Base-by-base conservation (phyloP, 2,113 vertebrate genomes). In the Hucho hucho region DNA sequence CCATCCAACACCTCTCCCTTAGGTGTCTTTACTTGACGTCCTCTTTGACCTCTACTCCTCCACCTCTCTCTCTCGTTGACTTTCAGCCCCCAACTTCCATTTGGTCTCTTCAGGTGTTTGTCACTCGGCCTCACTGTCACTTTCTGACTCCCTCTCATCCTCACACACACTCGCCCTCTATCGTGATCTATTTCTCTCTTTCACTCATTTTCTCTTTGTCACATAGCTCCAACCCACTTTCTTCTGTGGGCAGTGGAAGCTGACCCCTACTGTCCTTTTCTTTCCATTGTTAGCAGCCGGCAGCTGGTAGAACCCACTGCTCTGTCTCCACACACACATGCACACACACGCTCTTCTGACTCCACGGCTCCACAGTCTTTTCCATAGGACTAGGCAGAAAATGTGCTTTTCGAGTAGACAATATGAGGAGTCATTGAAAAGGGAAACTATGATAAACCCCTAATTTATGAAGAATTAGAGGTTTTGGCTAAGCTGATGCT, bases 21-120 rank as follows among this genome's bases (percentile, higher is more conserved):
- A 47, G 43, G 70, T 78, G 66, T 80, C 76, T 84, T 82, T 83
- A 72, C 75, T 79, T 80, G 37, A 46, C 18, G 77, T 87, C 85
- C 87, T 88, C 61, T 65, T 70, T 88, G 84, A 86, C 87, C 83
- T 37, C 26, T 47, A 74, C 75, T 87, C 86, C 87, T 88, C 61
- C 67, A 85, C 86, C 84, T 86, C 80, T 80, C 64, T 78, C 28
- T 58, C 74, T 73, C 32, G 37, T 67, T 18, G 4, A 5, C 72
- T 73, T 67, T 73, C 80, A 22, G 25, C 2, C 47, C 14, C 37
- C 32, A 11, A 28, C 26, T n/a, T 25, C n/a, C 43, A 1, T 24
- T 72, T 37, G 64, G 64, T 59, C 72, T 37, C 37, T 43, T 43
- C 37, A 11, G 37, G 37, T 43, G 37, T 43, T 25, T 16, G 18